phyloP scores from a whole-genome alignment of 1,140 invertebrate genomes.

The Drosophila nikananu region DNA sequence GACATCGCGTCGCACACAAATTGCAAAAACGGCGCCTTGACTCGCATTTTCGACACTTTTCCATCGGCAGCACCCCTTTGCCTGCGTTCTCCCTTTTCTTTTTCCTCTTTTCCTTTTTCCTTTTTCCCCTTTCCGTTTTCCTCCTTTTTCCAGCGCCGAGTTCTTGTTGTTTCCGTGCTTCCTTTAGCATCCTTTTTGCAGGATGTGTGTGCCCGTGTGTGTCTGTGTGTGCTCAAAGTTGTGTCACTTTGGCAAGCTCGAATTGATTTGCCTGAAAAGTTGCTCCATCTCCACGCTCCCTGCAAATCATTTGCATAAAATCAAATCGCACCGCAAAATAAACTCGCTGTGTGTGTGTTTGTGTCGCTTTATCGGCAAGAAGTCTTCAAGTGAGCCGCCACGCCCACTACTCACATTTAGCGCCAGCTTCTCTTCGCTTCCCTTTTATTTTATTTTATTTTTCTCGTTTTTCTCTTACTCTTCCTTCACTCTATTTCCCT shows the following conservation, averaged over 20 bases:
- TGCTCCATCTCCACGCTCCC: constrained; percentile 42
- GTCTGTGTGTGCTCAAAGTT: constrained; percentile 33
- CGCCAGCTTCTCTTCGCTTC: not conserved
- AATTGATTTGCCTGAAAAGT: constrained; percentile 78
- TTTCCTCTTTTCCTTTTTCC: not conserved
- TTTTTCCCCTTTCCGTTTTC: not conserved
- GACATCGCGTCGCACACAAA: constrained; percentile 70
- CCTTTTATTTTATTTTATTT: not conserved
- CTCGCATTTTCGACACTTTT: constrained; percentile 66
- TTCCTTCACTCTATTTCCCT: not conserved
- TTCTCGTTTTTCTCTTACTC: not conserved
- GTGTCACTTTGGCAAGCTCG: constrained; percentile 77
- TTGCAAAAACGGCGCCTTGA: constrained; percentile 73
- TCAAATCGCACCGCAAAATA: constrained; percentile 79
- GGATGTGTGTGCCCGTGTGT: constrained; percentile 14
- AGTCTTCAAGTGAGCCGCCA: constrained; percentile 36
- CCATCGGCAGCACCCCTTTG: constrained; percentile 9
- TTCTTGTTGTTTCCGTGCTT: constrained; percentile 22
- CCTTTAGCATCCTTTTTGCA: constrained; percentile 43
- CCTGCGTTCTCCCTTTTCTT: too few species aligned
- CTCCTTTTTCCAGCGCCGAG: constrained; percentile 1
- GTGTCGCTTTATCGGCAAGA: constrained; percentile 25
- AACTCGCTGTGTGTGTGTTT: constrained; percentile 53
- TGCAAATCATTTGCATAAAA: constrained; percentile 78
- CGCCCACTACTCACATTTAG: constrained; percentile 45